A percentile compares a stretch with the other conserved stretches of the same genome.
Evolutionary conservation across 2,797 vertebrate genomes (phyloP).

Genomic region (Typhlichthys subterraneus): DNA sequence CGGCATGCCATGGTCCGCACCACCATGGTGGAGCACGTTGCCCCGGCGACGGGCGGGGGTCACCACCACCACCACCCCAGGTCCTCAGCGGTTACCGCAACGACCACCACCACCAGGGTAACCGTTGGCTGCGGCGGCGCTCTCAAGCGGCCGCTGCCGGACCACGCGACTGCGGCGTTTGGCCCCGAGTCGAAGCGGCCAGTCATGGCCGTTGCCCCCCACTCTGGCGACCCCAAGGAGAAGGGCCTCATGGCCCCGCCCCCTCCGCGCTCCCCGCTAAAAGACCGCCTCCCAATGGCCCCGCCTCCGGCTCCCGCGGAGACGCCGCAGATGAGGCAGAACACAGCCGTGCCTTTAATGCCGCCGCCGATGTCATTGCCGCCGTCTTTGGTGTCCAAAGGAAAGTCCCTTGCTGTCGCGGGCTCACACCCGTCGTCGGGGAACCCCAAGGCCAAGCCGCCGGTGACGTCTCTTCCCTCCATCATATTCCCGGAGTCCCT

Average conservation of each 20-base stretch:
- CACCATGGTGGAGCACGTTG: constrained; percentile 80
- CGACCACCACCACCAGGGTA: constrained; percentile 46
- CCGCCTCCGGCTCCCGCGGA: constrained; percentile 66
- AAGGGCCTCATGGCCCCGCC: constrained; percentile 73
- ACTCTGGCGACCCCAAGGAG: constrained; percentile 66
- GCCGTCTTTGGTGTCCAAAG: constrained; percentile 58
- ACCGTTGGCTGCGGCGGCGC: constrained; percentile 30
- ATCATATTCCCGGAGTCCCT: constrained; percentile 68
- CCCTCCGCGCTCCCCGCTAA: constrained; percentile 66
- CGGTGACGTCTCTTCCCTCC: constrained; percentile 58
- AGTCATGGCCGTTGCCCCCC: constrained; percentile 68
- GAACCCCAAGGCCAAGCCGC: constrained; percentile 62
- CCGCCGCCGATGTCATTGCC: constrained; percentile 40
- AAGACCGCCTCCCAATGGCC: constrained; percentile 68
- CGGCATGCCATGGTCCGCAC: constrained; percentile 86
- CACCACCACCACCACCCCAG: constrained; percentile 76
- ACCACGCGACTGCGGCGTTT: constrained; percentile 57
- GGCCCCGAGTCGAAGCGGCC: constrained; percentile 85
- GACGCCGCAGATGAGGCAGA: constrained; percentile 64
- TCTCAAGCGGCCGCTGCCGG: constrained; percentile 81
- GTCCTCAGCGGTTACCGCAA: constrained; percentile 63
- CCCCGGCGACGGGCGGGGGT: constrained; percentile 57
- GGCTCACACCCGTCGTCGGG: constrained; percentile 30
- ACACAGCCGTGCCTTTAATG: constrained; percentile 65
- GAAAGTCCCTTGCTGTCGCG: constrained; percentile 47